Evolutionary conservation across 2,797 vertebrate species (phyloP).

Genomic region (Hoplostethus atlanticus): DNA sequence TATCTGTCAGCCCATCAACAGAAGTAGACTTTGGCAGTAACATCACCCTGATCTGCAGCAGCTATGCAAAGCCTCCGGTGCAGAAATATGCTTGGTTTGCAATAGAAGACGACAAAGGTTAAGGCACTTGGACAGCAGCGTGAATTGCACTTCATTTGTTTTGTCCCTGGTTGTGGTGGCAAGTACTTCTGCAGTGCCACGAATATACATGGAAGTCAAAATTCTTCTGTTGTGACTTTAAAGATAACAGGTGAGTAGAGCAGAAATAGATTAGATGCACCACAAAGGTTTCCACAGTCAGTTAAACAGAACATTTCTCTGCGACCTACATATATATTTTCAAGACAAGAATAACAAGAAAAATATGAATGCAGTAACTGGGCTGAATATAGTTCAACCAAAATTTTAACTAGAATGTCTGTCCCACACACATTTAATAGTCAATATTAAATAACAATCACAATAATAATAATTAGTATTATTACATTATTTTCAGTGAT

Average conservation of each 20-base stretch:
- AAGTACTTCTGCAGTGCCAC: conserved; percentile 46
- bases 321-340: no score
- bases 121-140: conserved; percentile 2
- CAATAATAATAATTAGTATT: no score
- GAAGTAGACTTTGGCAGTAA: background rate
- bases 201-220: conserved; percentile 57
- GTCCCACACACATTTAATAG: no score
- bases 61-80: conserved; percentile 53
- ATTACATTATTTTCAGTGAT: no score
- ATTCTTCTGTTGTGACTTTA: conserved; percentile 43
- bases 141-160: background rate
- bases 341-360: no score
- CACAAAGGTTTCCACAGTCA: background rate
- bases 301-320: no score
- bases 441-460: no score
- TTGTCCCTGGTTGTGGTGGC: background rate
- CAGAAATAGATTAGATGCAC: no score
- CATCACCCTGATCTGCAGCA: conserved; percentile 57
- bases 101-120: background rate
- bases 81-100: conserved; percentile 61
- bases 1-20: conserved; percentile 14
- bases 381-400: no score
- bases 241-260: conserved; percentile 19
- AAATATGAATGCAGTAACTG: no score
- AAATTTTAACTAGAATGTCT: background rate